Conservation (phyloP, 2,888 invertebrate species). For the Calephelis perditalis region DNA sequence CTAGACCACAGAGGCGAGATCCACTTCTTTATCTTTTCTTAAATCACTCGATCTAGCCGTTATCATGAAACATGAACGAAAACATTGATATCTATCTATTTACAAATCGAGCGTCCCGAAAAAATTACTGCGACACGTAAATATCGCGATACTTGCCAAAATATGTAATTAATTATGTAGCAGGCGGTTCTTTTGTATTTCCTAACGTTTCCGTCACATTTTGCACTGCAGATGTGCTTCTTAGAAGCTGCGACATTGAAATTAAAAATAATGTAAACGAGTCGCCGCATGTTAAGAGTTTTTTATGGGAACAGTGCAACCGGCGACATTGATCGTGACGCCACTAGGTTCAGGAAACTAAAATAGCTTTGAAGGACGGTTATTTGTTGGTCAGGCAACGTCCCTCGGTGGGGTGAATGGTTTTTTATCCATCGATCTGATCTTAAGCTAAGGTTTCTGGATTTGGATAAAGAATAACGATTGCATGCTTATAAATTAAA, state of each 20-base stretch:
- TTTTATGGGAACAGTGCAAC: background rate
- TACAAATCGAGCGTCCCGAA: background rate
- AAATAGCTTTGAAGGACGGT: slow-evolving; percentile 7
- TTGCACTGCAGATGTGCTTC: background rate
- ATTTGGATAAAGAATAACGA: too few species aligned
- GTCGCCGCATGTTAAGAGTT: background rate
- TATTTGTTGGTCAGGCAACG: background rate
- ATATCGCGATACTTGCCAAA: slow-evolving; percentile 3
- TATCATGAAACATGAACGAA: too few species aligned
- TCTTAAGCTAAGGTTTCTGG: too few species aligned
- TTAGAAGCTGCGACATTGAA: slow-evolving; percentile 2
- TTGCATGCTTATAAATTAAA: too few species aligned
- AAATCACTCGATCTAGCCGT: too few species aligned
- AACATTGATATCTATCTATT: too few species aligned
- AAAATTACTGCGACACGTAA: background rate
- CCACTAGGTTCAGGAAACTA: slow-evolving; percentile 3
- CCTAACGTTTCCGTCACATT: background rate
- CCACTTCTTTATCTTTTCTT: too few species aligned
- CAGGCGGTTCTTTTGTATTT: too few species aligned
- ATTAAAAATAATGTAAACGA: slow-evolving; percentile 1
- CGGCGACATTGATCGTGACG: slow-evolving; percentile 2
- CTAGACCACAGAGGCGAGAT: too few species aligned
- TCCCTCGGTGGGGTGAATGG: background rate
- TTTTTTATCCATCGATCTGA: background rate
- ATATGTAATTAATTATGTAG: background rate